phyloP scores from a whole-genome alignment of 2,797 vertebrate species.

The Lagodon rhomboides region DNA sequence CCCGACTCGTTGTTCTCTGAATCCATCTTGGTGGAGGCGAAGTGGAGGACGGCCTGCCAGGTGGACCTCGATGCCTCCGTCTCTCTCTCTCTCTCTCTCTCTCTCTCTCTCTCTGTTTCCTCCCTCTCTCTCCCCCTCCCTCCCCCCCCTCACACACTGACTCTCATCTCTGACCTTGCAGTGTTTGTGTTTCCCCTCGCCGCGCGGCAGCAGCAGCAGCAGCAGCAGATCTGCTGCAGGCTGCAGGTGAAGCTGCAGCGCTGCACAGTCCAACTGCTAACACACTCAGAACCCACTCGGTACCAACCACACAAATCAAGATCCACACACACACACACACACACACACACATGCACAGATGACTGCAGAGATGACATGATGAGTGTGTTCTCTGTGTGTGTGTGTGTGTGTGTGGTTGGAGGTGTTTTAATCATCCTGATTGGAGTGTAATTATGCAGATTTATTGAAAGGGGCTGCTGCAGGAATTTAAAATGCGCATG shows the following conservation, averaged over 20 bases:
- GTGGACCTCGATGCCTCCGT: slow-evolving; percentile 48
- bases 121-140: background rate
- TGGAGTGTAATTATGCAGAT: slow-evolving; percentile 56
- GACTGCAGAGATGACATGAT: background rate
- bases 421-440: slow-evolving; percentile 66
- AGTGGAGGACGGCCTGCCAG: slow-evolving; percentile 60
- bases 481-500: slow-evolving; percentile 2
- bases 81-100: slow-evolving; percentile 33
- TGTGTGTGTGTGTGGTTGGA: slow-evolving; percentile 2
- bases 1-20: slow-evolving; percentile 76
- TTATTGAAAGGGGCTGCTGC: slow-evolving; percentile 19
- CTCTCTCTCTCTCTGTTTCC: slow-evolving; percentile 27
- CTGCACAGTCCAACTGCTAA: slow-evolving; percentile 29
- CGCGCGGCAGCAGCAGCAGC: slow-evolving; percentile 9
- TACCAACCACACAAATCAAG: background rate
- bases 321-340: background rate
- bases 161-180: slow-evolving; percentile 80
- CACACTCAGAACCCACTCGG: background rate
- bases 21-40: slow-evolving; percentile 71
- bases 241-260: slow-evolving; percentile 59
- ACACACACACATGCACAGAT: background rate
- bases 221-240: slow-evolving; percentile 48
- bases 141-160: slow-evolving; percentile 34
- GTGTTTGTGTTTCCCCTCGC: slow-evolving; percentile 60
- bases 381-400: background rate